Base-by-base conservation (phyloP, 1,140 invertebrate genomes). In the Coelopa frigida region DNA sequence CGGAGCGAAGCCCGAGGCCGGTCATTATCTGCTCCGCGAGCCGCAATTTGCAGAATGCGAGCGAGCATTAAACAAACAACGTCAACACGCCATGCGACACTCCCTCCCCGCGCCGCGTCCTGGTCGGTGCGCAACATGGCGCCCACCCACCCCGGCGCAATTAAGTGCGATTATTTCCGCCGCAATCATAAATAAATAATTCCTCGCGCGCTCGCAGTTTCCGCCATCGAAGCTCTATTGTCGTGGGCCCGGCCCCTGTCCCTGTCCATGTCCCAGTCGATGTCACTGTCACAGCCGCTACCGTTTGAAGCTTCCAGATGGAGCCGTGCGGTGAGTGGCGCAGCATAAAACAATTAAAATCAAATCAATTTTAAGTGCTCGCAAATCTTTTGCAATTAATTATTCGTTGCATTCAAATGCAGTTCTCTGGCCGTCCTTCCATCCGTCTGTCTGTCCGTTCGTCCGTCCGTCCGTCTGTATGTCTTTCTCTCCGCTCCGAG, bases 141-240 rank as follows among this genome's bases (percentile, higher is more conserved):
- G n/a, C n/a, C n/a, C n/a, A n/a, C 23, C 33, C 12, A 37, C 11
- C 12, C 35, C 35, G n/a, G n/a, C 59, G 57, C 61, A 65, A 65
- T 65, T 65, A 65, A 62, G 56, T 59, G 61, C 61, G 55, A 61
- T 65, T 64, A 65, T 65, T 58, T 61, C 58, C 58, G 51, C 61
- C 53, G 53, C 53, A 65, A 65, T 65, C 55, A 65, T 65, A 66
- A 66, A 66, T 60, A 65, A 65, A 65, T 65, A 62, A 66, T 66
- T 62, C 60, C 45, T 52, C 61, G 53, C 59, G 52, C 51, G 52
- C 57, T 48, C 45, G 46, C 57, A 54, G 55, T 58, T 62, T 63
- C 51, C 57, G 53, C 59, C 59, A 60, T 57, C 57, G 45, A 58
- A 55, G 54, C 61, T 55, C 56, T 56, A 61, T 63, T 57, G 51